Evolutionary conservation across 2,113 vertebrate species (phyloP).

Genomic region (Orthonyx spaldingii): DNA sequence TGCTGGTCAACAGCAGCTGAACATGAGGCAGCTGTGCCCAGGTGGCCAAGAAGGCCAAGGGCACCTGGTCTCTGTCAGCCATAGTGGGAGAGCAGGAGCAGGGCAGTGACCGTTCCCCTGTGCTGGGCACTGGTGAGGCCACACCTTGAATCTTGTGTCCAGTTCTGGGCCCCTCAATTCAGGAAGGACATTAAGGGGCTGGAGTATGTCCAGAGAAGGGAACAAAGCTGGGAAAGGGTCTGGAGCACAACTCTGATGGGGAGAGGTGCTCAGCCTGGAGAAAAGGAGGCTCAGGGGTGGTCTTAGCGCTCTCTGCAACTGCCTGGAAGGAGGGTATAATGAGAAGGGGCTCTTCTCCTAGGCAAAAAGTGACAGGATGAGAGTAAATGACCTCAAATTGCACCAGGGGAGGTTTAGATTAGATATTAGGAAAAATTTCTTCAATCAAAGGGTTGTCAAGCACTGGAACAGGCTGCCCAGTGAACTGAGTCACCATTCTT

Average conservation of each 20-base stretch:
- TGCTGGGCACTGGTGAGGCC: too few species aligned
- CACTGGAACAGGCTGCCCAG: background rate
- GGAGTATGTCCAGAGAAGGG: rapidly evolving
- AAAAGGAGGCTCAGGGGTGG: background rate
- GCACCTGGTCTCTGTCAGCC: background rate
- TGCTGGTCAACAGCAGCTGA: rapidly evolving
- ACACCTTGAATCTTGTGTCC: rapidly evolving
- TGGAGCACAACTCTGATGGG: background rate
- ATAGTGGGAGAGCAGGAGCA: background rate
- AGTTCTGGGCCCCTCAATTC: background rate
- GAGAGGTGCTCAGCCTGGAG: background rate
- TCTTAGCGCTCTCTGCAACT: background rate
- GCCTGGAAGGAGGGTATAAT: background rate
- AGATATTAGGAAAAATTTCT: background rate
- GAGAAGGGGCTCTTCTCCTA: background rate
- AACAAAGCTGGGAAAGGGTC: rapidly evolving
- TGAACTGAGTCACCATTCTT: background rate
- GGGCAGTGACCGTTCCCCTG: rapidly evolving
- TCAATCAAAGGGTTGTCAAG: background rate
- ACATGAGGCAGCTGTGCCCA: background rate
- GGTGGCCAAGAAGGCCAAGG: background rate
- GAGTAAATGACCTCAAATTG: background rate
- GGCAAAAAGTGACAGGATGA: background rate
- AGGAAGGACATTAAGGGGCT: background rate
- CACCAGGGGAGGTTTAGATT: background rate